These are phyloP conservation scores for Huso huso DNA, from an alignment of 2,797 vertebrate species.

Conservation along the genomic window DNA sequence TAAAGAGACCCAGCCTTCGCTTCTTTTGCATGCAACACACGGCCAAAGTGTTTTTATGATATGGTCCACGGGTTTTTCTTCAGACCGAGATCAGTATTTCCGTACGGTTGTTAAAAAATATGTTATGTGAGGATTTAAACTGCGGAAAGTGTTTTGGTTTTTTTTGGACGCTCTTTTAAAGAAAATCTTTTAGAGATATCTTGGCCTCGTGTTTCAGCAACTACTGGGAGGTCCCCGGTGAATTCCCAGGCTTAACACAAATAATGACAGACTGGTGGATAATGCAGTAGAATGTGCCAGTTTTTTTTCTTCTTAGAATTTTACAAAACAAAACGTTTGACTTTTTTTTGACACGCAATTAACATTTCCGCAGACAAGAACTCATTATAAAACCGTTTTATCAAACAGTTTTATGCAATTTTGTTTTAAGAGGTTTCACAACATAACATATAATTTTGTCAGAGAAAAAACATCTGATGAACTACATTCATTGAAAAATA, in stretches of 20 bases:
- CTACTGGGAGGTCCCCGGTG: slow-evolving; percentile 69
- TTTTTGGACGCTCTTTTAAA: slow-evolving; percentile 40
- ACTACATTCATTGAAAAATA: too few relatives aligned
- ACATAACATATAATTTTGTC: too few relatives aligned
- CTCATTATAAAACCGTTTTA: too few relatives aligned
- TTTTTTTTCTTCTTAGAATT: slow-evolving; percentile 7
- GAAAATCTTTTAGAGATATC: slow-evolving; percentile 59
- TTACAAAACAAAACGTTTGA: not conserved
- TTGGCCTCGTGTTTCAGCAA: slow-evolving; percentile 69
- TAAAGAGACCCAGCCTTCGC: slow-evolving; percentile 60
- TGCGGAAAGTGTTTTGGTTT: slow-evolving; percentile 16
- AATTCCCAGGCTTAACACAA: slow-evolving; percentile 59
- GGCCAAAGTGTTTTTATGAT: slow-evolving; percentile 23
- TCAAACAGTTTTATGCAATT: too few relatives aligned
- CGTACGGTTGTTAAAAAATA: slow-evolving; percentile 11
- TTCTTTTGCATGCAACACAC: slow-evolving; percentile 45
- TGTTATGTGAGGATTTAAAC: slow-evolving; percentile 24
- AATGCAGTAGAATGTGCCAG: slow-evolving; percentile 49
- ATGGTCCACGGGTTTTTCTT: slow-evolving; percentile 22
- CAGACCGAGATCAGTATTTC: slow-evolving; percentile 30
- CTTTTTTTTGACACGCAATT: not conserved
- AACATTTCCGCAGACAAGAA: too few relatives aligned
- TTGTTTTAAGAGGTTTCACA: too few relatives aligned
- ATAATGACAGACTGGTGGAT: slow-evolving; percentile 60
- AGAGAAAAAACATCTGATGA: too few relatives aligned